phyloP scores from a whole-genome alignment of 2,113 vertebrate species.

The Mesocricetus auratus region DNA sequence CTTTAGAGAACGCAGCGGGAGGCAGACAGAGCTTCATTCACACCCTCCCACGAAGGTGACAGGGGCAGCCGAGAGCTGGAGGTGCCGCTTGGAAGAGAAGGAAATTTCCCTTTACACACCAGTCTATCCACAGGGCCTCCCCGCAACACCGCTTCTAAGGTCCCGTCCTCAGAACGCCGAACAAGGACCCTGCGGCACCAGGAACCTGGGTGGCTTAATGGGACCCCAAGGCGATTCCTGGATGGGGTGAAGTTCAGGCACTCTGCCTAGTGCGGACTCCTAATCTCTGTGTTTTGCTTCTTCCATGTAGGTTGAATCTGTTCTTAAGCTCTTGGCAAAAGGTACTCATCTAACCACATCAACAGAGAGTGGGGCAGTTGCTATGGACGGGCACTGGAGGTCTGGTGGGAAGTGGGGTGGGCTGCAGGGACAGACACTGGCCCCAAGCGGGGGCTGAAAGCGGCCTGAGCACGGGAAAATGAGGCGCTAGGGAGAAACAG shows the following conservation, averaged over 20 bases:
- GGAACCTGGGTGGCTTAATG: not conserved
- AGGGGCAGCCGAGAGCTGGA: not conserved
- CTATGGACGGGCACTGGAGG: too few species aligned
- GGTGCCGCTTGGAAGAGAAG: not conserved
- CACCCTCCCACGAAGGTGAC: not conserved
- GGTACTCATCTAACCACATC: not conserved
- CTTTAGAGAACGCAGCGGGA: not conserved
- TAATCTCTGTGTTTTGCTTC: not conserved
- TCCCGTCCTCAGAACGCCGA: not conserved
- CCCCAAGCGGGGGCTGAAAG: not conserved
- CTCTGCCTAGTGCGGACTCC: not conserved
- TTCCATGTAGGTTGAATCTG: accelerated
- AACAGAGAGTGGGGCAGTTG: not conserved
- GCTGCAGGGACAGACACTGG: too few species aligned
- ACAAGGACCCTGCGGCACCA: too few species aligned
- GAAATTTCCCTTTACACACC: not conserved
- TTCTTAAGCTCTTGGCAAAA: not conserved
- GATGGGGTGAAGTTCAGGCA: not conserved
- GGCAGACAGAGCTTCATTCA: not conserved
- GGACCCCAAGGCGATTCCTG: not conserved
- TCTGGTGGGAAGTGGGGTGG: not conserved
- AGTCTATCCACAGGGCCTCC: not conserved
- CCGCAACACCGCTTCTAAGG: not conserved
- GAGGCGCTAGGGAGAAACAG: not conserved
- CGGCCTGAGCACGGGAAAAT: not conserved